These are phyloP conservation scores for Phalera bucephala DNA, from an alignment of 2,888 invertebrate species.

Conservation along the genomic window DNA sequence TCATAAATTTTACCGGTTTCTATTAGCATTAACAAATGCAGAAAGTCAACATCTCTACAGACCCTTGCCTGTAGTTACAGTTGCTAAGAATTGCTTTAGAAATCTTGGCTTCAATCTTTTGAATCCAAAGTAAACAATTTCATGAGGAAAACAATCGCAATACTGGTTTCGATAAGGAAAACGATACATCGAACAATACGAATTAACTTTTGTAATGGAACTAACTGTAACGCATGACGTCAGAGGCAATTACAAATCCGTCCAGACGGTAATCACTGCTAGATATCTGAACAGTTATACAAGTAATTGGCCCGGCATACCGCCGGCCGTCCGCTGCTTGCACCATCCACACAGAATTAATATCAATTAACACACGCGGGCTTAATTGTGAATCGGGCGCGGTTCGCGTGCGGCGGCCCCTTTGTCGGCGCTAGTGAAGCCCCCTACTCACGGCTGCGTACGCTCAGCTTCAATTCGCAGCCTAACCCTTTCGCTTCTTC, in stretches of 20 bases:
- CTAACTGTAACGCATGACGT: conserved; percentile 21
- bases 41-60: not conserved
- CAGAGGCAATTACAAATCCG: conserved; percentile 20
- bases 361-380: conserved; percentile 82
- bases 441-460: conserved; percentile 43
- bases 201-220: conserved; percentile 4
- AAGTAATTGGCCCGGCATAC: conserved; percentile 16
- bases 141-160: too few relatives aligned
- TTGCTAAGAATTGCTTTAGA: too few relatives aligned
- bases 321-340: conserved; percentile 40
- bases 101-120: too few relatives aligned
- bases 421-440: conserved; percentile 70
- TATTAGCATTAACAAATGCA: too few relatives aligned
- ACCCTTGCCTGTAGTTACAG: too few relatives aligned
- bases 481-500: conserved; percentile 63
- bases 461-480: conserved; percentile 62
- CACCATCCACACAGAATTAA: conserved; percentile 74
- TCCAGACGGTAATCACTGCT: conserved; percentile 17
- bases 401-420: conserved; percentile 78
- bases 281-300: conserved; percentile 18
- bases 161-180: not conserved
- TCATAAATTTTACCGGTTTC: too few relatives aligned
- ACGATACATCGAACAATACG: not conserved
- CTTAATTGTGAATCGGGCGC: conserved; percentile 79
- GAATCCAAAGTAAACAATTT: too few relatives aligned